A percentile compares a stretch with the other conserved stretches of the same genome.
These are phyloP conservation scores for Dendrocincla fuliginosa DNA, from an alignment of 2,797 vertebrate species.

Conservation along the genomic window DNA sequence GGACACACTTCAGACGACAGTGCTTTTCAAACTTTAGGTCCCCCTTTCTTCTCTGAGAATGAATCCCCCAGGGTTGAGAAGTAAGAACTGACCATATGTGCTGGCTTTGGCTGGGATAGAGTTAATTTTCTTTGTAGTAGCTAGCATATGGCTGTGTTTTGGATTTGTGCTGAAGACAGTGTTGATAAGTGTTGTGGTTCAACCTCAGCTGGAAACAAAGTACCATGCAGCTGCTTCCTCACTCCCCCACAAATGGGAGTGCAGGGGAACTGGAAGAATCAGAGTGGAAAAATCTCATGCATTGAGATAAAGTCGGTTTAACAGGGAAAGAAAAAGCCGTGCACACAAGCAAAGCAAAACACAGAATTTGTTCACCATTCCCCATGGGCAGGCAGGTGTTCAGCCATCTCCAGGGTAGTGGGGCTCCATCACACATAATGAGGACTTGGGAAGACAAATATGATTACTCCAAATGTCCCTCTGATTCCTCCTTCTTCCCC, in stretches of 20 bases:
- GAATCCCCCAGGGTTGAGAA: background rate
- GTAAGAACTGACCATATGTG: background rate
- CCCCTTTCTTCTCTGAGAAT: background rate
- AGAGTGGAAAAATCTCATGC: background rate
- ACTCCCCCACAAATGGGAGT: background rate
- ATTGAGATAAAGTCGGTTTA: background rate
- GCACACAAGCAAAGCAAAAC: background rate
- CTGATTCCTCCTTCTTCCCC: background rate
- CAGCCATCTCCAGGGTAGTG: background rate
- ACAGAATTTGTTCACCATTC: background rate
- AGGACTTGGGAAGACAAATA: background rate
- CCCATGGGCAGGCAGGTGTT: background rate
- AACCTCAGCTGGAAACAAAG: background rate
- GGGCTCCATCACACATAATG: fast-evolving
- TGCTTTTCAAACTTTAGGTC: background rate
- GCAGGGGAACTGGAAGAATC: background rate
- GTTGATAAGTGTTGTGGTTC: background rate
- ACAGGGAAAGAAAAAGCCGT: background rate
- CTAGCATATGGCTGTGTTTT: background rate
- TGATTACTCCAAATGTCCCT: background rate
- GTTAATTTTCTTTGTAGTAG: background rate
- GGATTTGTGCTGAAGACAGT: background rate
- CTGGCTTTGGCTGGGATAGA: background rate
- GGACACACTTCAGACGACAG: background rate
- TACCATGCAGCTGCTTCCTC: background rate